Conservation (phyloP, 2,113 vertebrate species). For the Bucco capensis region DNA sequence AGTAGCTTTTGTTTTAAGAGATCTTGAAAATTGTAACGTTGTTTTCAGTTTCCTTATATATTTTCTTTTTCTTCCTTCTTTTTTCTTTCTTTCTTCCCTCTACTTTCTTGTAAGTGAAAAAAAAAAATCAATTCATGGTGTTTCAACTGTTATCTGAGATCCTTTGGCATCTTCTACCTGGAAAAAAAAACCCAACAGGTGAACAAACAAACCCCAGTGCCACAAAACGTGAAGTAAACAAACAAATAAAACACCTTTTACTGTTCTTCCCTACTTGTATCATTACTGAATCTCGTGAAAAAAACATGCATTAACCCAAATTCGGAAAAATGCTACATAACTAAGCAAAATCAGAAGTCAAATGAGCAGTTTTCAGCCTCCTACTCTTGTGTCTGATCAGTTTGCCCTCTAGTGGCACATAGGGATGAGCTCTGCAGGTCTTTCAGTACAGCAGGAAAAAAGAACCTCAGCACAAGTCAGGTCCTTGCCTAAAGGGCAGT, state of each 20-base stretch:
- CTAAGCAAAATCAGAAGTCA: not conserved
- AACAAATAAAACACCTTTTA: rapidly evolving
- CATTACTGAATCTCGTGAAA: not conserved
- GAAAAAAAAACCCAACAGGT: not conserved
- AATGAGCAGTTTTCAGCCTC: not conserved
- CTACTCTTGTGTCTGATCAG: rapidly evolving
- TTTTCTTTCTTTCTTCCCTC: not conserved
- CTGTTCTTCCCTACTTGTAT: not conserved
- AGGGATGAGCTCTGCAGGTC: not conserved
- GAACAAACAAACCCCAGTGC: not conserved
- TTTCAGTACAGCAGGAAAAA: not conserved
- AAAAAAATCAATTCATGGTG: not conserved
- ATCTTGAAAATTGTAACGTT: not conserved
- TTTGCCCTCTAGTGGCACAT: not conserved
- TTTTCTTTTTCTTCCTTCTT: not conserved
- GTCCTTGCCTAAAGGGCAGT: not conserved
- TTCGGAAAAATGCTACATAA: not conserved
- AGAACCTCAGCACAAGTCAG: not conserved
- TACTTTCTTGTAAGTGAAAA: not conserved
- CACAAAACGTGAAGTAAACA: not conserved
- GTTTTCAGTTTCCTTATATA: not conserved
- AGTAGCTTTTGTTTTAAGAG: not conserved
- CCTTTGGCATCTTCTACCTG: not conserved
- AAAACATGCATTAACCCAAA: not conserved
- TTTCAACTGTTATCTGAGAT: not conserved